Conservation (phyloP, 2,888 invertebrate genomes). For the Caenorhabditis angaria region DNA sequence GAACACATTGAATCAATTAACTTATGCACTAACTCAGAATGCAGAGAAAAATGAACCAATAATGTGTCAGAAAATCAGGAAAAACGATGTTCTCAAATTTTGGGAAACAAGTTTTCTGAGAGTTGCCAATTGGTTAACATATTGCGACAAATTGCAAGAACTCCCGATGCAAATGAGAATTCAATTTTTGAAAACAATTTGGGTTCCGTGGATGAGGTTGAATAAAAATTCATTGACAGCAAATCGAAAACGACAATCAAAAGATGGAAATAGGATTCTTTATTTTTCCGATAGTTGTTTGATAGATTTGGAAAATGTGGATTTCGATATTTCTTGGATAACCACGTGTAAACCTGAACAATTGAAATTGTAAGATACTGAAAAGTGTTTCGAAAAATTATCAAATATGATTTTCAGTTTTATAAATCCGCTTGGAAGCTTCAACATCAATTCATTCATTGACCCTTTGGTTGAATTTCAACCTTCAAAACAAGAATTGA, state of each 20-base stretch:
- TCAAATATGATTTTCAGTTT: constrained; percentile 16
- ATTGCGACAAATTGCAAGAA: constrained; percentile 9
- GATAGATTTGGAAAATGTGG: constrained; percentile 6
- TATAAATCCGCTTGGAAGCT: neutral
- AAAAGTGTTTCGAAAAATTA: neutral
- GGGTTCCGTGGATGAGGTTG: constrained; percentile 5
- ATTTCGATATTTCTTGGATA: constrained; percentile 27
- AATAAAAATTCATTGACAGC: constrained; percentile 7
- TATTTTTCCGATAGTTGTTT: neutral
- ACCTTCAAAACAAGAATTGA: constrained; percentile 27
- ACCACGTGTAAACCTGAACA: constrained; percentile 29
- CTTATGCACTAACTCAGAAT: neutral
- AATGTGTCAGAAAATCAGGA: neutral
- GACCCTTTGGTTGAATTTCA: constrained; percentile 21
- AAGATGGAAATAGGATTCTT: neutral
- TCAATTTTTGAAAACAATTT: constrained; percentile 6
- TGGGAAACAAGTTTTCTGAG: neutral
- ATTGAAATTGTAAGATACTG: no score
- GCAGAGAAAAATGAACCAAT: neutral
- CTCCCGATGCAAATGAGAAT: neutral
- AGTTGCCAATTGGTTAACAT: constrained; percentile 11
- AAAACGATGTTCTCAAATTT: neutral
- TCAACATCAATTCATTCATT: constrained; percentile 16
- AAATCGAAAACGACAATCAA: neutral
- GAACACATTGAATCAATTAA: neutral